Evolutionary conservation across 2,113 vertebrate genomes (phyloP), one percentile per base, ranked within the genome.

Genomic region (Pithys albifrons): DNA sequence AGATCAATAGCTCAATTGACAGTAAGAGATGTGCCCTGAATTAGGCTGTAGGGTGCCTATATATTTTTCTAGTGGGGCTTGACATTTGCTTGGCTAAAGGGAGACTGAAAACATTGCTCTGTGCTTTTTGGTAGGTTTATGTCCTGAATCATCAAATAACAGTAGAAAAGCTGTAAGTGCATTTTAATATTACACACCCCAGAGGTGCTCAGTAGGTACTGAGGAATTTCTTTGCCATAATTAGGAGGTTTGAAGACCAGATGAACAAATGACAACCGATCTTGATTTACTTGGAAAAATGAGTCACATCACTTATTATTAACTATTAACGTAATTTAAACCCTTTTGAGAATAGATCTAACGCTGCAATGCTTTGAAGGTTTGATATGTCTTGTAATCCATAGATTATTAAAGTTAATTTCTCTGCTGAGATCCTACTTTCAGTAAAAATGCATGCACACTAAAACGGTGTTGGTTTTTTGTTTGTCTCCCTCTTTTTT

Each of bases 371-470:
- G 92, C 98, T 98, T 98, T 98, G 98, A 97, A 97, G 95, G 95
- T 88, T 97, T 95, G 97, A 96, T 97, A 94, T 45, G 95, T 96
- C 96, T 97, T 97, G 95, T 97, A 98, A 98, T 97, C 98, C 98
- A 97, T 97, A 97, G 98, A 98, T 98, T 97, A 98, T 95, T 97
- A 97, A 98, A 97, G 96, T 96, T 97, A 98, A 98, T 98, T 97
- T 97, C 97, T 98, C 96, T 97, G 96, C 95, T 94, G 97, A 97
- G 97, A 97, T 97, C 90, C 75, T 65, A 91, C 96, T 96, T 97
- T 90, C 95, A 94, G 96, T 67, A 84, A 96, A 94, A 96, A 96
- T 79, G 82, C 73, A 92, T 39, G 75, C 95, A 93, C 13, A 13
- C 93, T 96, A 95, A 92, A 97, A 97, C 74, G 80, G 52, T 94